Base-by-base conservation (phyloP, 1,140 invertebrate genomes). In the Drosophila subobscura region DNA sequence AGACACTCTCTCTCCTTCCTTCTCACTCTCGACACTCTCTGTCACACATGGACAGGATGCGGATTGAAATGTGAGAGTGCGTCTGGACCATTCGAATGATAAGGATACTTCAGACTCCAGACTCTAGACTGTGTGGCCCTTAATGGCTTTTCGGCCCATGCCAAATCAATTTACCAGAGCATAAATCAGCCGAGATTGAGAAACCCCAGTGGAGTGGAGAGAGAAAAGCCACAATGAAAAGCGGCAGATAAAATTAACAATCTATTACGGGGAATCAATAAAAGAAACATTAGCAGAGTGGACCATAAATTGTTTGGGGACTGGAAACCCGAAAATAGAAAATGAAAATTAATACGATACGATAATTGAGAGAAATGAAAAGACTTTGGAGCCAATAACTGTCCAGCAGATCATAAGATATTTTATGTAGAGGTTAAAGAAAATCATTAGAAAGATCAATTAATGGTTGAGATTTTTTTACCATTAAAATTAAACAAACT, bases 141-240 rank as follows among this genome's bases (percentile, higher is more conserved):
- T 58, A 81, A 72, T 65, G 53, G 72, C 56, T 61, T 56, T 78
- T 51, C 47, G 49, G 49, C 40, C 58, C 25, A 67, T 88, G 59
- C 51, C 63, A 88, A 88, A 88, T 88, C 78, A 88, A 79, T 88
- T 88, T 83, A 76, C 60, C 16, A 29, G 33, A 59, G 47, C 72
- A 88, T 79, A 83, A 88, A 88, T 86, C 83, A 80, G 65, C 44
- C 8, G 29, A 49, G 49, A 63, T 64, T 59, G 49, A 12, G 46
- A 41, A 42, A 80, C 77, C 50, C 47, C 45, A 68, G 72, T 61
- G 64, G 66, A 75, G 67, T 37, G 16, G 42, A 66, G 64, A 71
- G 33, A 47, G 12, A 41, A 44, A 50, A 60, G 22, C 7, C 22
- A 33, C 14, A 16, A 40, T 40, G 37, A 42, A 56, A 61, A 33